Evolutionary conservation across 1,140 invertebrate genomes (phyloP).

Genomic region (Rhynchophorus ferrugineus): DNA sequence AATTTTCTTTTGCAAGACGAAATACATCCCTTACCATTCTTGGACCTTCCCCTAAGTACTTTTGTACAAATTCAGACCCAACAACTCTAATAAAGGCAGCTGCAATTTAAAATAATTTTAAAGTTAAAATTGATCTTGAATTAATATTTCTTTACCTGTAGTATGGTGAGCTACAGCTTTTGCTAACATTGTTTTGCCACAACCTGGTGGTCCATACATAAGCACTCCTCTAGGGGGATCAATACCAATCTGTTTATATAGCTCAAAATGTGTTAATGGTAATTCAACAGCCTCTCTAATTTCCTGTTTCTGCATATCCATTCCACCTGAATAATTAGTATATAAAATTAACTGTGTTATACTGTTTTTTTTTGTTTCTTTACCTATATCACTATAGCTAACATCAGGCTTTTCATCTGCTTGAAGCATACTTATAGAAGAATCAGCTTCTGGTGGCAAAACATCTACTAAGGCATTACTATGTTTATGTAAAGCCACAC

Average conservation of each 20-base stretch:
- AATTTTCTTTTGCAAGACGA: constrained; percentile 96
- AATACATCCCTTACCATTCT: constrained; percentile 99
- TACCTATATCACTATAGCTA: constrained; percentile 91
- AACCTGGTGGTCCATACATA: constrained; percentile 97
- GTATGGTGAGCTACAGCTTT: constrained; percentile 98
- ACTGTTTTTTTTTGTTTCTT: too few relatives aligned
- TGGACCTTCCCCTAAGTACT: constrained; percentile 97
- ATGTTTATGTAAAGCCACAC: constrained; percentile 88
- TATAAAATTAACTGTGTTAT: not conserved
- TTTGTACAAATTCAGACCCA: constrained; percentile 99
- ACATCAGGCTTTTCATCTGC: constrained; percentile 99
- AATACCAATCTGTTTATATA: constrained; percentile 98
- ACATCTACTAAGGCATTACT: constrained; percentile 91
- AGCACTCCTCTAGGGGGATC: constrained; percentile 95
- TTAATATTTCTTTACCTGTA: constrained; percentile 56
- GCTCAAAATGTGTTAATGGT: constrained; percentile 95
- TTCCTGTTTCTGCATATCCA: constrained; percentile 99
- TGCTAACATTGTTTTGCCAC: constrained; percentile 97
- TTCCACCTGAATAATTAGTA: constrained; percentile 50
- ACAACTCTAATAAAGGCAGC: constrained; percentile 98
- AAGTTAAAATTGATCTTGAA: not conserved
- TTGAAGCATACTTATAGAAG: constrained; percentile 92
- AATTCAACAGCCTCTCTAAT: constrained; percentile 98
- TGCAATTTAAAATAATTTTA: constrained; percentile 36
- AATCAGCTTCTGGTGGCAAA: constrained; percentile 86